Base-by-base conservation (phyloP, 2,888 invertebrate genomes). In the Dryomyza anilis region DNA sequence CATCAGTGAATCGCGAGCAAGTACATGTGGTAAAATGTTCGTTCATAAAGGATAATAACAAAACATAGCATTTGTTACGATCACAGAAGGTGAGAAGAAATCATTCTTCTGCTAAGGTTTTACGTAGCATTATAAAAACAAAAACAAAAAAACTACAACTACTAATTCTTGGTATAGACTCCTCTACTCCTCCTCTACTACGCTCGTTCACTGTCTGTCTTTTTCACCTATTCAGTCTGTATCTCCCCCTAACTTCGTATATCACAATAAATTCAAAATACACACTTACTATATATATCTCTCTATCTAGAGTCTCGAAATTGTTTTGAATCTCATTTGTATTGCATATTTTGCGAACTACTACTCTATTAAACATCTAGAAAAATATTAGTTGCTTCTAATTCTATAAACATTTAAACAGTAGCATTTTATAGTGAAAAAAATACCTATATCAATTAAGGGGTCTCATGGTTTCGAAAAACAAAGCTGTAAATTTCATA, bases 11-110 rank as follows among this genome's bases (percentile, higher is more conserved):
- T 61, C 53, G 61, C 52, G 29, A 53, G 53, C 29, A 50, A 8
- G 16, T 23, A 58, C 36, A 43, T 43, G 4, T 60, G 60, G 36
- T 60, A 16, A 36, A 21, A 30, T 19, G 50, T 39, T 36, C 21
- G 27, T 52, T 39, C n/a, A 25, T 39, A 25, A 43, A 61, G 61
- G 53, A 53, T 12, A n/a, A n/a, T n/a, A n/a, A n/a, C n/a, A n/a
- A n/a, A n/a, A 64, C 23, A 27, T 25, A 48, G 19, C n/a, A 36
- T 61, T 43, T 46, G 59, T 55, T 36, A 59, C 55, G 56, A 50
- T 48, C 60, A 56, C 56, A 65, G 60, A 55, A 65, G 65, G 65
- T 65, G 65, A 65, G 65, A 60, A 65, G 39, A 33, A 55, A 55
- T 45, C 21, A n/a, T 21, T 57, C 43, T 36, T 23, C 19, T 30